Evolutionary conservation across 2,113 vertebrate species (phyloP).

Genomic region (Nothobranchius furzeri): DNA sequence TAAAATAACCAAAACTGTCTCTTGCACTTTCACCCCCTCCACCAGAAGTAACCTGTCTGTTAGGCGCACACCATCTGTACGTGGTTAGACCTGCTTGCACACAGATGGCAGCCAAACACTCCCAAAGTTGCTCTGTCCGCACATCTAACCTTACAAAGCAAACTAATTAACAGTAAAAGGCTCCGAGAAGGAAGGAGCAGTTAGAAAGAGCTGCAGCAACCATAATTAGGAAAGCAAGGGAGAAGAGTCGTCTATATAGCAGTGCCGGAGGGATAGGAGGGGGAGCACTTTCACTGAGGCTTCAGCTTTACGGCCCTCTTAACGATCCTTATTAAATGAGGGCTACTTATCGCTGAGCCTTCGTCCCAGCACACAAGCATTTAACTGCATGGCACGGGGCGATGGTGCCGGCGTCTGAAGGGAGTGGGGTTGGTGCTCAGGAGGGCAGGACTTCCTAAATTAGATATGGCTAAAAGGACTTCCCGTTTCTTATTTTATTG

Average conservation of each 20-base stretch:
- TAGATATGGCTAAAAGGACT: conserved; percentile 18
- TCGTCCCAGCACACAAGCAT: conserved; percentile 66
- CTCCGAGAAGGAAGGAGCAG: conserved; percentile 85
- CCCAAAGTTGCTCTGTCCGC: conserved; percentile 91
- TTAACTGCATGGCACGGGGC: conserved; percentile 64
- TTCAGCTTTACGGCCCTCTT: conserved; percentile 77
- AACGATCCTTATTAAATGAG: conserved; percentile 76
- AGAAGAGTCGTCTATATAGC: conserved; percentile 38
- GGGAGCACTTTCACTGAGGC: conserved; percentile 56
- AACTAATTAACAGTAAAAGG: conserved; percentile 89
- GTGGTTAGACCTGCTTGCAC: conserved; percentile 91
- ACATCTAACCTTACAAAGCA: conserved; percentile 94
- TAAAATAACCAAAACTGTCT: conserved; percentile 96
- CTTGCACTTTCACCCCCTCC: conserved; percentile 72
- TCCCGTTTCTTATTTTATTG: conserved; percentile 26
- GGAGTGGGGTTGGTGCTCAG: conserved; percentile 44
- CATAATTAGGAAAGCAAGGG: conserved; percentile 79
- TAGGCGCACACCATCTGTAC: conserved; percentile 95
- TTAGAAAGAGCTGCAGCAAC: conserved; percentile 89
- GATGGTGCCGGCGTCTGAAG: conserved; percentile 59
- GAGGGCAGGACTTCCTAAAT: conserved; percentile 42
- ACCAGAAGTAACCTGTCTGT: conserved; percentile 95
- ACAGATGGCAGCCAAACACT: conserved; percentile 93
- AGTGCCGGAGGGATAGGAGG: conserved; percentile 32
- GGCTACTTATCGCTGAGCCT: conserved; percentile 72